These are phyloP conservation scores for Nowickia ferox DNA, from an alignment of 2,888 invertebrate species.

Conservation along the genomic window DNA sequence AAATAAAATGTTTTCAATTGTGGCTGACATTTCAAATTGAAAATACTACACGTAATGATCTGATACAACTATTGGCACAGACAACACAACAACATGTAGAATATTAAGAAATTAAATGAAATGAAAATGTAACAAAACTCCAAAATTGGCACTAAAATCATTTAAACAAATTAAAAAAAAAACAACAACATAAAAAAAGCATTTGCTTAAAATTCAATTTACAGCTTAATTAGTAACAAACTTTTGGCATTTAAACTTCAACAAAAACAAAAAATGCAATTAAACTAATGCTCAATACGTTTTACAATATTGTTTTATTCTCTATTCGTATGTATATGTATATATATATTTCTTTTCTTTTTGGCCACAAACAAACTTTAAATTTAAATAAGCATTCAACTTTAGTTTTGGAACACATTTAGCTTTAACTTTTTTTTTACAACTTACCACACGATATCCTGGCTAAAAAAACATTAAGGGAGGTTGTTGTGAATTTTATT, in stretches of 20 bases:
- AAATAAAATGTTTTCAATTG: constrained; percentile 41
- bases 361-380: constrained; percentile 54
- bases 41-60: not conserved
- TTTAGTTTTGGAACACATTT: constrained; percentile 52
- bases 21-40: constrained; percentile 1
- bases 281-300: constrained; percentile 45
- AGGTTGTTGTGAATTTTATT: constrained; percentile 46
- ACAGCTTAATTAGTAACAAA: constrained; percentile 30
- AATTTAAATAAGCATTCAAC: constrained; percentile 65
- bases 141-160: constrained; percentile 46
- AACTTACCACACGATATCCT: constrained; percentile 71
- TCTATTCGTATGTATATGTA: constrained; percentile 20
- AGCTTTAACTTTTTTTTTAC: constrained; percentile 36
- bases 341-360: constrained; percentile 20
- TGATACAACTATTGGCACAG: constrained; percentile 27
- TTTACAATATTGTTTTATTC: constrained; percentile 31
- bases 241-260: constrained; percentile 34
- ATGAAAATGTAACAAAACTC: constrained; percentile 4
- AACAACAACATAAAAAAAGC: not conserved
- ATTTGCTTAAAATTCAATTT: constrained; percentile 13
- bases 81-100: constrained; percentile 20
- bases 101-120: constrained; percentile 24
- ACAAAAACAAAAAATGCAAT: constrained; percentile 20
- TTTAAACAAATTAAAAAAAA: constrained; percentile 36
- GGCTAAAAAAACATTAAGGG: constrained; percentile 61